Conservation (phyloP, 2,113 vertebrate genomes). For the Mus musculus region DNA sequence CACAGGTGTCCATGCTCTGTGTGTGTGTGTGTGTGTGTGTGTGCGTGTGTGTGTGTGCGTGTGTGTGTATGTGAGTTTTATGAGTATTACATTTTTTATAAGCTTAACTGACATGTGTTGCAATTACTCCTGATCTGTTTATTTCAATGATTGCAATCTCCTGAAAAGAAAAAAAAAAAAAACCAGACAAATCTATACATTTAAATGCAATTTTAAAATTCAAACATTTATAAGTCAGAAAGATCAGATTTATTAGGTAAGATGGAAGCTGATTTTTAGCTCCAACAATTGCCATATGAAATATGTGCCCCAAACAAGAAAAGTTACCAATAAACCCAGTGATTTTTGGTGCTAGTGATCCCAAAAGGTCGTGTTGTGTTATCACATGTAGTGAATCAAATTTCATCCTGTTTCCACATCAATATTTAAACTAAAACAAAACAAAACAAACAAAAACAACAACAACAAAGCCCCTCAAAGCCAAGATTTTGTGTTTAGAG, state of each 20-base stretch:
- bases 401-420: conserved; percentile 71
- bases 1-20: neutral
- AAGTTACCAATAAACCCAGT: conserved; percentile 65
- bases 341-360: neutral
- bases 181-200: neutral
- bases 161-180: neutral
- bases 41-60: neutral
- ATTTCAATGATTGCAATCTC: conserved; percentile 24
- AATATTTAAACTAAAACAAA: conserved; percentile 70
- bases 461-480: neutral
- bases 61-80: neutral
- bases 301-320: conserved; percentile 61
- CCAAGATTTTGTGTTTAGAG: conserved; percentile 60
- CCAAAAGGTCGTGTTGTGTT: conserved; percentile 53
- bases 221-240: conserved; percentile 53
- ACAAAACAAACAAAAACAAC: too few species aligned
- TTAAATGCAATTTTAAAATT: conserved; percentile 60
- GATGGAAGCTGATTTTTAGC: conserved; percentile 63
- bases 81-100: neutral
- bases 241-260: conserved; percentile 50
- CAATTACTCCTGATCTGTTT: conserved; percentile 32
- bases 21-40: neutral
- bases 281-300: conserved; percentile 41
- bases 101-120: neutral
- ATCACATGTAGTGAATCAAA: conserved; percentile 65